Evolutionary conservation across 1,140 invertebrate species (phyloP).

Genomic region (Trichonephila inaurata): DNA sequence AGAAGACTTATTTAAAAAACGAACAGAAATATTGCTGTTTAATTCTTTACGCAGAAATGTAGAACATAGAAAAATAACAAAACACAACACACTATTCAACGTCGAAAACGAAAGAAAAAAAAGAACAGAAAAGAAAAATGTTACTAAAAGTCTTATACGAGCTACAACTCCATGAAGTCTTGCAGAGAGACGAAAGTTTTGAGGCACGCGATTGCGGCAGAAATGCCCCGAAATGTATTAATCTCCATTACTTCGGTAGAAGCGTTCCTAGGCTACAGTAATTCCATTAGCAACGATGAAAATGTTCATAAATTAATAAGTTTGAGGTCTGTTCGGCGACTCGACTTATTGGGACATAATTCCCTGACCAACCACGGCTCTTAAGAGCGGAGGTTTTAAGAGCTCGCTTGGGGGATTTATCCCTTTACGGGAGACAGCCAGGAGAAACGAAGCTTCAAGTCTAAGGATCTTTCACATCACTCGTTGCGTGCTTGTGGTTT

Average conservation of each 20-base stretch:
- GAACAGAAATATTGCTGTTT: too few relatives aligned
- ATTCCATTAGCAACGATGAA: conserved; percentile 70
- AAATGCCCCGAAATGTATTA: conserved; percentile 9
- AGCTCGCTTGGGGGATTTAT: conserved; percentile 50
- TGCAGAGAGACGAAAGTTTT: background rate
- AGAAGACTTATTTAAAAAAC: too few relatives aligned
- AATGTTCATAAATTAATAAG: conserved; percentile 75
- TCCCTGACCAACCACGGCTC: conserved; percentile 47
- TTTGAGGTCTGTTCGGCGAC: conserved; percentile 65
- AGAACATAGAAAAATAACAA: too few relatives aligned
- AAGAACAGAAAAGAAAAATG: background rate
- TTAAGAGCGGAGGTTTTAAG: conserved; percentile 48
- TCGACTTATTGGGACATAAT: conserved; percentile 66
- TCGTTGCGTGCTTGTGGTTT: background rate
- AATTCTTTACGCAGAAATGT: too few relatives aligned
- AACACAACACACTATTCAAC: background rate
- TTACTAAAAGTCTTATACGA: background rate
- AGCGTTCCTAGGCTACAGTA: background rate
- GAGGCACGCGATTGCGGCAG: background rate
- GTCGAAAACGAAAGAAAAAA: background rate
- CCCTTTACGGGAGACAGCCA: background rate
- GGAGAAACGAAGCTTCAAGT: conserved; percentile 31
- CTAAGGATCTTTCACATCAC: background rate
- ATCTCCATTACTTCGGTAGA: conserved; percentile 59
- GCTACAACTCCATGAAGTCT: background rate